These are phyloP conservation scores for Delphinapterus leucas DNA, from an alignment of 2,113 vertebrate genomes.

Conservation along the genomic window DNA sequence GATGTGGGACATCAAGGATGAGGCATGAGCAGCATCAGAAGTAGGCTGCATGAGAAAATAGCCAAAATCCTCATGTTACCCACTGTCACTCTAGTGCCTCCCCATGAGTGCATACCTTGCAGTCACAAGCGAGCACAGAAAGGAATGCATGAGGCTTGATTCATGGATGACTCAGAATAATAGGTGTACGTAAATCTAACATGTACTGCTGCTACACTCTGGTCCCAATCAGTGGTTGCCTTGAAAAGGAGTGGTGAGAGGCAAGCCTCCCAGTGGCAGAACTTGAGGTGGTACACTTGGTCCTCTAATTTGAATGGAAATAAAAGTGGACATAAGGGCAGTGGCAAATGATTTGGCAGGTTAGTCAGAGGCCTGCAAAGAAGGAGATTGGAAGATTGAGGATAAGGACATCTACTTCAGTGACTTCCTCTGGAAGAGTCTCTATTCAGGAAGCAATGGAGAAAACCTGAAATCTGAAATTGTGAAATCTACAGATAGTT, in stretches of 20 bases:
- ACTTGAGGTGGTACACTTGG: neutral
- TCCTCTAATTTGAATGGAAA: neutral
- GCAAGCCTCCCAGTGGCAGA: neutral
- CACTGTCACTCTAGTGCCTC: neutral
- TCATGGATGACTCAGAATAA: neutral
- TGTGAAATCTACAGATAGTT: neutral
- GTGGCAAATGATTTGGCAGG: neutral
- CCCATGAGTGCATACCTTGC: neutral
- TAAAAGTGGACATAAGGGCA: neutral
- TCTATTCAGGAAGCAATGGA: neutral
- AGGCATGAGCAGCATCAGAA: neutral
- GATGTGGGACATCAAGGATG: neutral
- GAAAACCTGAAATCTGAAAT: neutral
- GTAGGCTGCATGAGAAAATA: neutral
- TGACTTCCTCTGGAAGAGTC: neutral
- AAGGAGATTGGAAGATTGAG: neutral
- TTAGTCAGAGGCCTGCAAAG: neutral
- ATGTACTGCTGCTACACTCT: neutral
- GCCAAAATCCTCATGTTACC: neutral
- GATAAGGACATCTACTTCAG: neutral
- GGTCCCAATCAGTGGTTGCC: neutral
- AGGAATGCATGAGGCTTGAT: neutral
- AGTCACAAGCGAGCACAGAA: neutral
- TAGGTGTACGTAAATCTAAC: neutral
- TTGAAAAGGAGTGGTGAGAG: neutral